Evolutionary conservation across 2,888 invertebrate genomes (phyloP).

Genomic region (Eupithecia pulchellata): DNA sequence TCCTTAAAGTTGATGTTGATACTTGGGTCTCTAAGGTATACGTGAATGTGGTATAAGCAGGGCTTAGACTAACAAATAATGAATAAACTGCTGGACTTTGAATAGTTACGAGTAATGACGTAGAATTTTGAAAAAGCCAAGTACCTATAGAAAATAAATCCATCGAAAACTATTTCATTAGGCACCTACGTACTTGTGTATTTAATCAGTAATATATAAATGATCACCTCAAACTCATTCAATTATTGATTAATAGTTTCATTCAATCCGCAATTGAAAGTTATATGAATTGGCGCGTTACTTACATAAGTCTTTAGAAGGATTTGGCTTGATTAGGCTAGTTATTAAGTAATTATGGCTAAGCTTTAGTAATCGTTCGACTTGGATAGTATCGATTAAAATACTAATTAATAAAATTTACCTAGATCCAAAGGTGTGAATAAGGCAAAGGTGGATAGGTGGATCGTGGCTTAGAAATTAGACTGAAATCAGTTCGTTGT

Average conservation of each 20-base stretch:
- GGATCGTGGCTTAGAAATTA: background rate
- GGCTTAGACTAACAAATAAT: background rate
- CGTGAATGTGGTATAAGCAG: background rate
- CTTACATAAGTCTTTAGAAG: constrained; percentile 23
- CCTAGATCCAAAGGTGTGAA: constrained; percentile 9
- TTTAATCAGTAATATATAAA: background rate
- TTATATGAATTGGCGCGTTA: constrained; percentile 49
- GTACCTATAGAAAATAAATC: background rate
- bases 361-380: constrained; percentile 10
- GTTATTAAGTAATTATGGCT: constrained; percentile 16
- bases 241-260: background rate
- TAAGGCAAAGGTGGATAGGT: background rate
- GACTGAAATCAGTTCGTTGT: background rate
- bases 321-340: constrained; percentile 17
- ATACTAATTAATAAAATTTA: background rate
- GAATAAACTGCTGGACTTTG: background rate
- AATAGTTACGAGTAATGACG: background rate
- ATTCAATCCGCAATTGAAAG: constrained; percentile 39
- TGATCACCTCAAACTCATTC: too few species aligned
- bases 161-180: background rate
- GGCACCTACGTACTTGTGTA: too few species aligned
- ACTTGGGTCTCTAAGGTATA: background rate
- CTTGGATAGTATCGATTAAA: constrained; percentile 7
- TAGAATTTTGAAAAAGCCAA: background rate
- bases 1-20: background rate